Conservation (phyloP, 30 jellyfish, hydroid and myxozoan species). For the Haliclystus octoradiatus region DNA sequence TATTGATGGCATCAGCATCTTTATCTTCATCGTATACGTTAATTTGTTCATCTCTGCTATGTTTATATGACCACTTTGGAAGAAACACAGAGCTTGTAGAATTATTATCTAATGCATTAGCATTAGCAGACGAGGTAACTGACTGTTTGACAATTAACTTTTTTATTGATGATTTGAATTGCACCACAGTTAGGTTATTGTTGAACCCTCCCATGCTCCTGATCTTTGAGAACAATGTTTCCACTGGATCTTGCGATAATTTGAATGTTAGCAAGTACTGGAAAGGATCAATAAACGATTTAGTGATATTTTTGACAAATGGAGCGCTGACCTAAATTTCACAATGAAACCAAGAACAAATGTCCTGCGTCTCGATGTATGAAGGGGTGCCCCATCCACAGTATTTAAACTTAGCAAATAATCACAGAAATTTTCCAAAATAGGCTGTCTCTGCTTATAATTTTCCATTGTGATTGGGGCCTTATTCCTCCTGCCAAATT, state of each 20-base stretch:
- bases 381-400: slow-evolving; percentile 11
- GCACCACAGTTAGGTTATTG: neutral
- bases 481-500: slow-evolving; percentile 23
- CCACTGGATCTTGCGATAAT: slow-evolving; percentile 46
- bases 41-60: neutral
- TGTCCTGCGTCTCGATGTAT: slow-evolving; percentile 15
- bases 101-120: neutral
- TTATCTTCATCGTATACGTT: neutral
- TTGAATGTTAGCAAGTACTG: slow-evolving; percentile 35
- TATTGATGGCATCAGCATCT: neutral
- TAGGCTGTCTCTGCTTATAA: slow-evolving; percentile 1
- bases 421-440: neutral
- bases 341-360: slow-evolving; percentile 26
- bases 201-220: slow-evolving; percentile 18
- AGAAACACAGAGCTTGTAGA: neutral
- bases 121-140: neutral
- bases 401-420: slow-evolving; percentile 14
- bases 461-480: slow-evolving; percentile 8
- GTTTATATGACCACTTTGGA: neutral
- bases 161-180: neutral
- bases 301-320: neutral
- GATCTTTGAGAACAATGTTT: slow-evolving; percentile 38
- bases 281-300: slow-evolving; percentile 12
- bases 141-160: neutral
- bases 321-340: slow-evolving; percentile 4